Percentiles rank a stretch among this genome's conserved stretches.
Evolutionary conservation across 35 echinoderm and acorn worm species (phyloP).

Genomic region (Apostichopus parvimensis): DNA sequence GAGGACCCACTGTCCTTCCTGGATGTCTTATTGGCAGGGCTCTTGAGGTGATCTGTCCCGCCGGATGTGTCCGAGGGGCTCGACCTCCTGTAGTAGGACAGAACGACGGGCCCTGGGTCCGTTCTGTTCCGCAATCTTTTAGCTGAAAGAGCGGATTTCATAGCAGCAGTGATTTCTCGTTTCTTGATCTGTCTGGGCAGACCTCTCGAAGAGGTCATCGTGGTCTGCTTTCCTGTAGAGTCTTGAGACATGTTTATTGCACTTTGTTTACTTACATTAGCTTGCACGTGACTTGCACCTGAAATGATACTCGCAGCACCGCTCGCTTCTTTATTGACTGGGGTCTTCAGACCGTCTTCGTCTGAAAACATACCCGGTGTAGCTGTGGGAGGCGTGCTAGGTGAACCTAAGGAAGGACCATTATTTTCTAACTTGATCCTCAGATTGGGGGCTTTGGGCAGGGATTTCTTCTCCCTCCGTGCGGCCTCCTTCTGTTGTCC

Average conservation of each 20-base stretch:
- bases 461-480: slow-evolving; percentile 50
- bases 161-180: slow-evolving; percentile 59
- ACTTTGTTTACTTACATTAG: slow-evolving; percentile 50
- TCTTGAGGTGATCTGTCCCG: slow-evolving; percentile 31
- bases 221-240: slow-evolving; percentile 1
- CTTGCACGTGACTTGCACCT: slow-evolving; percentile 44
- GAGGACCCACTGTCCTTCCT: slow-evolving; percentile 54
- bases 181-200: slow-evolving; percentile 44
- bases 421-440: slow-evolving; percentile 49
- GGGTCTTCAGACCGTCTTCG: slow-evolving; percentile 41
- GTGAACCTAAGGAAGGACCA: background rate
- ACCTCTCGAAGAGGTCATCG: background rate
- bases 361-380: slow-evolving; percentile 46
- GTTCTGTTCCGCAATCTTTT: slow-evolving; percentile 74
- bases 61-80: slow-evolving; percentile 48
- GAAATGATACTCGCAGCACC: background rate
- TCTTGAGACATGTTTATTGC: slow-evolving; percentile 43
- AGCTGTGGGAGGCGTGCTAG: slow-evolving; percentile 33
- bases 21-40: background rate
- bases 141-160: slow-evolving; percentile 51
- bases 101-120: slow-evolving; percentile 69
- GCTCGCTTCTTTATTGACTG: slow-evolving; percentile 25
- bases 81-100: slow-evolving; percentile 43
- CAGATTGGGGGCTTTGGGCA: slow-evolving; percentile 51
- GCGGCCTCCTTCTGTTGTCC: slow-evolving; percentile 17